Conservation (phyloP, 2,888 invertebrate genomes). For the Drosophila acutilabella region DNA sequence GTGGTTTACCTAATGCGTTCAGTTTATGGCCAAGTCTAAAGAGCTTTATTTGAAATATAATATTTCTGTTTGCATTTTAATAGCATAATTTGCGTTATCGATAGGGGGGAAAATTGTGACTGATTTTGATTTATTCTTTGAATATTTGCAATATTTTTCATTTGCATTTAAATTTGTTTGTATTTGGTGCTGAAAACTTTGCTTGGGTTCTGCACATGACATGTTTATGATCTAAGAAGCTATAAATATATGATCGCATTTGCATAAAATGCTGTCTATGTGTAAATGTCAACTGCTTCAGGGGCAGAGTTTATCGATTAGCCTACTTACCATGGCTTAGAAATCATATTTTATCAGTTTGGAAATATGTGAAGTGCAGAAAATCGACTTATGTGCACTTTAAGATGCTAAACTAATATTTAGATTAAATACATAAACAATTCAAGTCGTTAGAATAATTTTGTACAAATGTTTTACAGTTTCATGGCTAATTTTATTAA, state of each 20-base stretch:
- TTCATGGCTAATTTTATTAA: not conserved
- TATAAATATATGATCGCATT: conserved; percentile 49
- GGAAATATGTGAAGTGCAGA: not conserved
- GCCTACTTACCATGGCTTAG: not conserved
- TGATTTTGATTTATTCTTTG: conserved; percentile 47
- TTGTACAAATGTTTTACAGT: not conserved
- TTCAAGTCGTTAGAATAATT: not conserved
- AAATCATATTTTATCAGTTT: not conserved
- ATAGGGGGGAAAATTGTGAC: conserved; percentile 33
- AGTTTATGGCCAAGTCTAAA: not conserved
- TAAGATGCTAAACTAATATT: not conserved
- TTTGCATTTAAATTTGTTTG: conserved; percentile 73
- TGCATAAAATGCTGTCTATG: conserved; percentile 56
- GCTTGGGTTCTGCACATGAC: conserved; percentile 34
- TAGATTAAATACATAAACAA: not conserved
- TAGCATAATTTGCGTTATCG: conserved; percentile 52
- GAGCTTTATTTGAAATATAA: conserved; percentile 32
- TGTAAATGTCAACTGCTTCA: conserved; percentile 40
- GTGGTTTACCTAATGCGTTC: conserved; percentile 5
- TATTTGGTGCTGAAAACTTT: conserved; percentile 16
- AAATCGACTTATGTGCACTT: not conserved
- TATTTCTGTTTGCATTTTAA: conserved; percentile 52
- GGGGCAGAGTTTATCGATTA: conserved; percentile 7
- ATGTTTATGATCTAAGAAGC: conserved; percentile 61
- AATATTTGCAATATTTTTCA: conserved; percentile 48